A percentile compares a stretch with the other conserved stretches of the same genome.
These are phyloP conservation scores for Clunio marinus DNA, from an alignment of 2,888 invertebrate genomes.

Conservation along the genomic window DNA sequence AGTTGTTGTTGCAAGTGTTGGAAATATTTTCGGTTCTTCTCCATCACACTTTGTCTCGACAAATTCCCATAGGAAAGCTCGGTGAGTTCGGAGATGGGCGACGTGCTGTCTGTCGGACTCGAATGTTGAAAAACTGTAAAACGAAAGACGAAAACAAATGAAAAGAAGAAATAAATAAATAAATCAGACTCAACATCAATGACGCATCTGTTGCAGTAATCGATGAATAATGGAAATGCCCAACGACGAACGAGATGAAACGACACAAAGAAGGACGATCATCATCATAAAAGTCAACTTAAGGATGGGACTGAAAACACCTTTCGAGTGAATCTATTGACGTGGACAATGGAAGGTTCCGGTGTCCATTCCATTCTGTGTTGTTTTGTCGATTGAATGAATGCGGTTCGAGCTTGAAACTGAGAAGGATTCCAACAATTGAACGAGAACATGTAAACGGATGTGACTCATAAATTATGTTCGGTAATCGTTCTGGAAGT, in stretches of 20 bases:
- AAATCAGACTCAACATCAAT: neutral
- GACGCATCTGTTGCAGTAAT: constrained; percentile 29
- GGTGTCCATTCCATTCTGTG: constrained; percentile 13
- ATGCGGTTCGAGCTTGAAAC: neutral
- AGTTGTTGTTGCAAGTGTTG: constrained; percentile 28
- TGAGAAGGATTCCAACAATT: neutral
- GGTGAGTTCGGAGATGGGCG: constrained; percentile 28
- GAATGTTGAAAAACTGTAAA: constrained; percentile 31
- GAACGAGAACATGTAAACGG: constrained; percentile 20
- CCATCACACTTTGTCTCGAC: neutral
- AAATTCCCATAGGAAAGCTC: constrained; percentile 28
- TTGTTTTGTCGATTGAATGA: neutral
- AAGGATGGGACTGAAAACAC: constrained; percentile 26
- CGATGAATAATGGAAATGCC: neutral
- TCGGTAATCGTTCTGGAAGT: neutral
- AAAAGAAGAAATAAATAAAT: too few species aligned
- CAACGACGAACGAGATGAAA: neutral
- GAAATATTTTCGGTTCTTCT: constrained; percentile 33
- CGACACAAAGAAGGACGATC: neutral
- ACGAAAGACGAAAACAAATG: too few species aligned
- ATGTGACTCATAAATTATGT: constrained; percentile 31
- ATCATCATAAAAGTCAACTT: constrained; percentile 27
- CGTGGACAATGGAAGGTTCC: constrained; percentile 22
- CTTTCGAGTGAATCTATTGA: constrained; percentile 17
- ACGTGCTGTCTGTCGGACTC: constrained; percentile 17